Evolutionary conservation across 2,797 vertebrate species (phyloP), one percentile per base, ranked within the genome.

Genomic region (Bovichtus diacanthus): DNA sequence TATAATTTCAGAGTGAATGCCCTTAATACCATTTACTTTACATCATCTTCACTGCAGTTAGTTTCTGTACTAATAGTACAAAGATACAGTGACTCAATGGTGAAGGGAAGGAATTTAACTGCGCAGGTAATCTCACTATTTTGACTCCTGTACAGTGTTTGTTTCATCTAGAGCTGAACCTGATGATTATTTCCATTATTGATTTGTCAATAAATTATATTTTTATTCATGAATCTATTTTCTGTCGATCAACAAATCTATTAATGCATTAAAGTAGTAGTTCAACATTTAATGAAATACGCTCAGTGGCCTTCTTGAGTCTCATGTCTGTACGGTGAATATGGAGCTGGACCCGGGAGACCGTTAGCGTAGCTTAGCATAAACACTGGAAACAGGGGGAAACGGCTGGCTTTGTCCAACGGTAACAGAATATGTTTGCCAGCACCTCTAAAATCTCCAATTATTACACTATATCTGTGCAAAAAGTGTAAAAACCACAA

Each of bases 341-440:
- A 38, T 34, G 15, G 56, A 69, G 46, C 58, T 34, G 39, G 43
- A 63, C 49, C 12, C 49, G 58, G 29, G n/a, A 41, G 4, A 55
- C 19, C 0, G 8, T 41, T 58, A 51, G 25, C 19, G 5, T 61
- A 71, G 68, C 64, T 62, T 65, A 38, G 49, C 51, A 29, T 76
- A 29, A 54, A 55, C 39, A 47, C 21, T 56, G 31, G 23, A 64
- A 63, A 56, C n/a, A 2, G 23, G 4, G 3, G 11, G 49, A 29
- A 29, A 29, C 50, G 0, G 25, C 10, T 53, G n/a, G 38, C 50
- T 54, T 3, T 36, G 21, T 49, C 21, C n/a, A 70, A 39, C 16
- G 16, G 39, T 10, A n/a, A n/a, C 7, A 51, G 12, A 38, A 44
- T n/a, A 5, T 10, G 13, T 9, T 63, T 27, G 1, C 16, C 3